Evolutionary conservation across 2,888 invertebrate genomes (phyloP).

Genomic region (Apamea monoglypha): DNA sequence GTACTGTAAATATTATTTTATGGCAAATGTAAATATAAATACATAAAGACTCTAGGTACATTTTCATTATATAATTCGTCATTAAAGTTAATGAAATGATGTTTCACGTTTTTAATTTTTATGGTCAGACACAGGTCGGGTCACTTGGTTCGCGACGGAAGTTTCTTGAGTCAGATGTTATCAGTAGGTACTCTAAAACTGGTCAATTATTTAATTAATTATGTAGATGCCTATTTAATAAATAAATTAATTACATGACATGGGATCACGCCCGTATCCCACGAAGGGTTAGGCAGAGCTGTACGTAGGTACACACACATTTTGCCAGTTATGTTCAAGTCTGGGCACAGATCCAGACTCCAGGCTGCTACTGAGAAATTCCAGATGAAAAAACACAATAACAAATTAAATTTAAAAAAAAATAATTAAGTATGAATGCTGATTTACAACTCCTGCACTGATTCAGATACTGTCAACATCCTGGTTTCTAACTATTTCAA

Average conservation of each 20-base stretch:
- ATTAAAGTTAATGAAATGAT: constrained; percentile 5
- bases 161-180: constrained; percentile 16
- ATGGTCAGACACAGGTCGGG: constrained; percentile 5
- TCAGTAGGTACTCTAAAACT: background rate
- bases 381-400: no score
- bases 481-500: background rate
- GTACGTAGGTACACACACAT: no score
- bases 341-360: no score
- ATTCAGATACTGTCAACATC: background rate
- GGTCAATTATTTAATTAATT: background rate
- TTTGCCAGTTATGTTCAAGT: no score
- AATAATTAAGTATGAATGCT: background rate
- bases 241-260: background rate
- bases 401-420: background rate
- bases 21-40: background rate
- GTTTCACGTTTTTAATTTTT: background rate
- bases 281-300: no score
- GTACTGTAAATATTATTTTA: constrained; percentile 20
- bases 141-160: constrained; percentile 9
- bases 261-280: no score
- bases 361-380: no score
- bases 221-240: background rate
- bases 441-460: background rate
- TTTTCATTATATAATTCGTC: constrained; percentile 10
- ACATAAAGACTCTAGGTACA: background rate